phyloP scores from a whole-genome alignment of 2,797 vertebrate species.

The Cephalopachus bancanus region DNA sequence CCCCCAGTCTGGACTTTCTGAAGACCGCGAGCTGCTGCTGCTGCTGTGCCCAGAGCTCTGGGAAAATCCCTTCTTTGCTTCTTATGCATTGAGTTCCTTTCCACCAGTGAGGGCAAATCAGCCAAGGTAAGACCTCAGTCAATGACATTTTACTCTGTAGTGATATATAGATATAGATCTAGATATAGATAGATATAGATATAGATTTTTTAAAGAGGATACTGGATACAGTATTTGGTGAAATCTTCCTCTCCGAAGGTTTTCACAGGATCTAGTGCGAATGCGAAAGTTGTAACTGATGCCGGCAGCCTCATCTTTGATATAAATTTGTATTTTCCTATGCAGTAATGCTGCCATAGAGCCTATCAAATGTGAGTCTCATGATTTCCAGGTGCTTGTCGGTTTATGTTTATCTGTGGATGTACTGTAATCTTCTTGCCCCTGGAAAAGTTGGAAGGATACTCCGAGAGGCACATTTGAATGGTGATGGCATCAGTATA shows the following conservation, averaged over 20 bases:
- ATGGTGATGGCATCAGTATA: not conserved
- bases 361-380: constrained; percentile 60
- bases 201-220: too few species aligned
- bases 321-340: constrained; percentile 51
- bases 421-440: constrained; percentile 42
- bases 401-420: constrained; percentile 68
- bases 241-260: constrained; percentile 5
- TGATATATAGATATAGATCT: constrained; percentile 41
- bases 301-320: constrained; percentile 37
- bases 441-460: constrained; percentile 79
- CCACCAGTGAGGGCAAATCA: constrained; percentile 89
- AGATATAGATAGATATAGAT: rapidly evolving
- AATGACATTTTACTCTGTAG: constrained; percentile 81
- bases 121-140: constrained; percentile 89
- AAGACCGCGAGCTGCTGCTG: constrained; percentile 87
- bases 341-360: constrained; percentile 49
- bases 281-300: constrained; percentile 75
- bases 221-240: constrained; percentile 18
- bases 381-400: constrained; percentile 43
- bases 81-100: constrained; percentile 85
- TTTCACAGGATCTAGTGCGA: not conserved
- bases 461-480: constrained; percentile 66
- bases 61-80: constrained; percentile 84
- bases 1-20: constrained; percentile 83
- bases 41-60: constrained; percentile 84